Percentiles rank a stretch among this genome's conserved stretches.
Evolutionary conservation across 2,797 vertebrate species (phyloP).

Genomic region (Hipposideros larvatus): DNA sequence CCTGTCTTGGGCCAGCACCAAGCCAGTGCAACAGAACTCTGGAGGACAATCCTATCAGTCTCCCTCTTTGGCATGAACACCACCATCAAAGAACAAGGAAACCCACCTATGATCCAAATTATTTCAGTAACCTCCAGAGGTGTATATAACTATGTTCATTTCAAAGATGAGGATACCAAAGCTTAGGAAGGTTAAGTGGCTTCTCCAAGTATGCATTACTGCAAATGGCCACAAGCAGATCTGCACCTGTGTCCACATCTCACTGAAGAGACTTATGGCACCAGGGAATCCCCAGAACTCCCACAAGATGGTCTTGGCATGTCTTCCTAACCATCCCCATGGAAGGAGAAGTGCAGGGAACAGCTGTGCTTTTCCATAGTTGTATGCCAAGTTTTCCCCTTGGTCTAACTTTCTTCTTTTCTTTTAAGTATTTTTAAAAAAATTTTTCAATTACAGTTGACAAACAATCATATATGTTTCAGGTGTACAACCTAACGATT

Average conservation of each 20-base stretch:
- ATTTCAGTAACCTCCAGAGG: not conserved
- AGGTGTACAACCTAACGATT: no score
- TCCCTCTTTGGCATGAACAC: not conserved
- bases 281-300: not conserved
- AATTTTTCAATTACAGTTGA: not conserved
- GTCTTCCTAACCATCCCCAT: not conserved
- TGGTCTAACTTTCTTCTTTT: not conserved
- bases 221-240: not conserved
- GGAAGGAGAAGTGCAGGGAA: not conserved
- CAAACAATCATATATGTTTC: not conserved
- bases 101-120: not conserved
- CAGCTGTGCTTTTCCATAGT: not conserved
- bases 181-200: not conserved
- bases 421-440: not conserved
- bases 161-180: not conserved
- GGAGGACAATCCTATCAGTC: not conserved
- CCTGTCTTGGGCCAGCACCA: not conserved
- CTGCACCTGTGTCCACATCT: not conserved
- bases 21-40: not conserved
- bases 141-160: not conserved
- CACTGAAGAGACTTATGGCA: not conserved
- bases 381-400: not conserved
- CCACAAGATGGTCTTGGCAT: not conserved
- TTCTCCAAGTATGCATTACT: not conserved
- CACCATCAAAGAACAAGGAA: not conserved